Conservation (phyloP, 2,113 vertebrate genomes). For the Periophthalmodon schlosseri region DNA sequence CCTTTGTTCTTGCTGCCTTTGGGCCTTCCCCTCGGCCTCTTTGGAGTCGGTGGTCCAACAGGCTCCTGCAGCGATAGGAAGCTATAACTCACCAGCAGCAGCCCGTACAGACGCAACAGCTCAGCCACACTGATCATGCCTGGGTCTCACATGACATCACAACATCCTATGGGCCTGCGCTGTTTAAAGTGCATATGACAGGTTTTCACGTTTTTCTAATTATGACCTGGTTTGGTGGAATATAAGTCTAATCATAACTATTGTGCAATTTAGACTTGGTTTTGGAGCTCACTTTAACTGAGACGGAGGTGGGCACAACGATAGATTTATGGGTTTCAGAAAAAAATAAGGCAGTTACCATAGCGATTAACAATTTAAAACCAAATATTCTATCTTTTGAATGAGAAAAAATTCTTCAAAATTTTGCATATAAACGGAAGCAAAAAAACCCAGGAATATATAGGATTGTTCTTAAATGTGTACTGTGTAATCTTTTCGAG, state of each 20-base stretch:
- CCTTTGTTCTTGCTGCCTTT: constrained; percentile 83
- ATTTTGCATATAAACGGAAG: too few relatives aligned
- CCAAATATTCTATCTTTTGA: too few relatives aligned
- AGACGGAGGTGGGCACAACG: neutral
- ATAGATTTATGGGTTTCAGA: neutral
- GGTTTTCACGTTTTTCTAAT: too few relatives aligned
- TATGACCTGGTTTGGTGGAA: too few relatives aligned
- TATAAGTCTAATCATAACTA: too few relatives aligned
- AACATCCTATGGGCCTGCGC: neutral
- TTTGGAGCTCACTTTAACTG: neutral
- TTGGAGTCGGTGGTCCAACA: constrained; percentile 76
- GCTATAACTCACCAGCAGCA: neutral
- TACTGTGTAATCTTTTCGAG: too few relatives aligned
- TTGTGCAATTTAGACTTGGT: too few relatives aligned
- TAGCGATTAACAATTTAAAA: too few relatives aligned
- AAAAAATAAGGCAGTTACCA: too few relatives aligned
- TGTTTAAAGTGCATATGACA: neutral
- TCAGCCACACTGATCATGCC: neutral
- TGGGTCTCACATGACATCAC: neutral
- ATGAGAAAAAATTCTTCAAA: too few relatives aligned
- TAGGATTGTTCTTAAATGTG: neutral
- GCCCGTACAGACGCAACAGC: neutral
- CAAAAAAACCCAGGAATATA: too few relatives aligned
- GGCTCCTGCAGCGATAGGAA: constrained; percentile 69
- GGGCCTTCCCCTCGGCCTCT: constrained; percentile 80